These are phyloP conservation scores for Hapalemur alaotrensis DNA, from an alignment of 2,797 vertebrate genomes.

Conservation along the genomic window DNA sequence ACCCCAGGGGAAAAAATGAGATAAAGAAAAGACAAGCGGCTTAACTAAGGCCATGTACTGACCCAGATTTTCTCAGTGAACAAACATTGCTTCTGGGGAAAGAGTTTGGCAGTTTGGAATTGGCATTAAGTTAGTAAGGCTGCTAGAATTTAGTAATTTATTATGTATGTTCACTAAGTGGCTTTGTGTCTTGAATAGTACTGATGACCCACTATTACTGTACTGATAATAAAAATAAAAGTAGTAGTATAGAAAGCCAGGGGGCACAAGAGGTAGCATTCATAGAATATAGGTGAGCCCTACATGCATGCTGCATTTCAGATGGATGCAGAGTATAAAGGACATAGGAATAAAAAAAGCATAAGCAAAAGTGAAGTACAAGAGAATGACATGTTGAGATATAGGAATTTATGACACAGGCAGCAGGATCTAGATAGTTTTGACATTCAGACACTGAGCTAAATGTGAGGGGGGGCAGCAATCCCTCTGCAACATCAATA, in stretches of 20 bases:
- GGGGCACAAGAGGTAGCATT: neutral
- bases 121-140: neutral
- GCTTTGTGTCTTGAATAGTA: neutral
- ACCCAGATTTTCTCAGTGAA: slow-evolving; percentile 15
- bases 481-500: neutral
- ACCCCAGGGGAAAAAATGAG: neutral
- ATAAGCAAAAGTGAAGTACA: neutral
- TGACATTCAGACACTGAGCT: neutral
- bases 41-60: neutral
- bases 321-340: neutral
- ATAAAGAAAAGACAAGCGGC: neutral
- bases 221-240: neutral
- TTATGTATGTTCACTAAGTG: neutral
- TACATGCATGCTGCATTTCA: neutral
- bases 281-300: neutral
- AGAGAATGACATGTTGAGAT: neutral
- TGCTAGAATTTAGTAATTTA: neutral
- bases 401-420: neutral
- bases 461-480: neutral
- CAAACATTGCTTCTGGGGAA: neutral
- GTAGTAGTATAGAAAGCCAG: neutral
- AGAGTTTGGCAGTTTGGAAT: neutral
- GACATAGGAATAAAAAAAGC: neutral
- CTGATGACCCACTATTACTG: neutral
- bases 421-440: neutral